These are phyloP conservation scores for Pseudoips prasinana DNA, from an alignment of 2,888 invertebrate genomes.

Conservation along the genomic window DNA sequence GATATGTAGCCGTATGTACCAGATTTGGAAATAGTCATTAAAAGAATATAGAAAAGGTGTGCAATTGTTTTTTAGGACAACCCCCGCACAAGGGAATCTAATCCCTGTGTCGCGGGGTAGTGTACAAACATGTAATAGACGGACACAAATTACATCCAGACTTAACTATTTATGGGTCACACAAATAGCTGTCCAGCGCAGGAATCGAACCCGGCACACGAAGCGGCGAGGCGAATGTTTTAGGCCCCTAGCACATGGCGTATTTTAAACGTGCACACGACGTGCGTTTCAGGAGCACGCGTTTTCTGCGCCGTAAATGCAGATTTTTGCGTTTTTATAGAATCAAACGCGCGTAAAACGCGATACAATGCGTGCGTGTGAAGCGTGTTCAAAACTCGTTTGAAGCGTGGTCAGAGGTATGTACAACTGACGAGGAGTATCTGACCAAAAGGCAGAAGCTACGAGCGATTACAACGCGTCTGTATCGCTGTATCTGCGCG, in stretches of 20 bases:
- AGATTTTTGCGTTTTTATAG: constrained; percentile 1
- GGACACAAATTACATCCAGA: too few relatives aligned
- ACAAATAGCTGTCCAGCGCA: too few relatives aligned
- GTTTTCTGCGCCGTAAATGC: constrained; percentile 10
- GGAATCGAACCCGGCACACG: too few relatives aligned
- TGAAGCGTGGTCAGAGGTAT: neutral
- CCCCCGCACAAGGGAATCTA: too few relatives aligned
- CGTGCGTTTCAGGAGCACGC: constrained; percentile 13
- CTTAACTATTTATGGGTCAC: too few relatives aligned
- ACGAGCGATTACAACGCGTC: constrained; percentile 11
- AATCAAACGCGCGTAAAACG: neutral
- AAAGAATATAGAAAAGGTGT: too few relatives aligned
- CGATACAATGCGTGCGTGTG: neutral
- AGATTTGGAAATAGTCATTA: too few relatives aligned
- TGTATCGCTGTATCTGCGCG: constrained; percentile 12
- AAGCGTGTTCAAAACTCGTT: neutral
- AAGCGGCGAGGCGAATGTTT: too few relatives aligned
- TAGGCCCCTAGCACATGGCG: constrained; percentile 11
- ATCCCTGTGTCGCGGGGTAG: too few relatives aligned
- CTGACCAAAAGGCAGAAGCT: constrained; percentile 7
- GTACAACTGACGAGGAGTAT: constrained; percentile 3
- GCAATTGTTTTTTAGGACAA: too few relatives aligned
- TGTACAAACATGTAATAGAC: too few relatives aligned
- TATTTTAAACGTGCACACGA: constrained; percentile 14
- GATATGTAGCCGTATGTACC: too few relatives aligned